These are phyloP conservation scores for Chamaea fasciata DNA, from an alignment of 2,113 vertebrate species.

Conservation along the genomic window DNA sequence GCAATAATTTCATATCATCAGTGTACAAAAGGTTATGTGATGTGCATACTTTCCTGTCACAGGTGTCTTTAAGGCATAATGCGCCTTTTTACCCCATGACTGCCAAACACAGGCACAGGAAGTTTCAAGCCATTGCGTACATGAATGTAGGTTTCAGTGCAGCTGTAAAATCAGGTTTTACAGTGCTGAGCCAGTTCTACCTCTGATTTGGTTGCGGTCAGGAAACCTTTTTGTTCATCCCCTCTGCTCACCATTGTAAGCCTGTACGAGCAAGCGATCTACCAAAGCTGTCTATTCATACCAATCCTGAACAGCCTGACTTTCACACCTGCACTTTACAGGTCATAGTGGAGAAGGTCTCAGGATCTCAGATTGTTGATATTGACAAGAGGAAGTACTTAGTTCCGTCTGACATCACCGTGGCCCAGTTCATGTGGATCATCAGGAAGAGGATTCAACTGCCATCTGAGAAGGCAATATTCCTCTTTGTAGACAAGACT, in stretches of 20 bases:
- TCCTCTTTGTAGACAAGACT: slow-evolving; percentile 98
- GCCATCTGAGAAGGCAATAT: slow-evolving; percentile 98
- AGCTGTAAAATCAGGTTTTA: neutral
- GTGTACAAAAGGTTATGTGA: neutral
- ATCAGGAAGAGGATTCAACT: slow-evolving; percentile 98
- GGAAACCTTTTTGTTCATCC: neutral
- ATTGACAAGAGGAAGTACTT: slow-evolving; percentile 99
- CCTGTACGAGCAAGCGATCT: neutral
- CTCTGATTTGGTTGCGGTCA: neutral
- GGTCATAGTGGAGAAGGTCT: slow-evolving; percentile 99
- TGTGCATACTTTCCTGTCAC: neutral
- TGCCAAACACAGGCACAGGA: neutral
- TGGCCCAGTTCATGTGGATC: slow-evolving; percentile 99
- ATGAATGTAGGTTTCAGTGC: neutral
- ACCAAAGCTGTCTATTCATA: neutral
- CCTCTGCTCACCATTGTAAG: neutral
- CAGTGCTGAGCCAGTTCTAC: neutral
- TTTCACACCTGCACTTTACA: slow-evolving; percentile 50
- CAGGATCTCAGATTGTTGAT: slow-evolving; percentile 96
- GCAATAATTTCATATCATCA: fast-evolving
- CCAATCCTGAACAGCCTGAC: neutral
- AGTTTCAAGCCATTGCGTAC: neutral
- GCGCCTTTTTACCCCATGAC: neutral
- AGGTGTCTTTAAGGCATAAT: neutral
- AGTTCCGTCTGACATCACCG: slow-evolving; percentile 97